Evolutionary conservation across 2,113 vertebrate species (phyloP).

Genomic region (Aplodontia rufa): DNA sequence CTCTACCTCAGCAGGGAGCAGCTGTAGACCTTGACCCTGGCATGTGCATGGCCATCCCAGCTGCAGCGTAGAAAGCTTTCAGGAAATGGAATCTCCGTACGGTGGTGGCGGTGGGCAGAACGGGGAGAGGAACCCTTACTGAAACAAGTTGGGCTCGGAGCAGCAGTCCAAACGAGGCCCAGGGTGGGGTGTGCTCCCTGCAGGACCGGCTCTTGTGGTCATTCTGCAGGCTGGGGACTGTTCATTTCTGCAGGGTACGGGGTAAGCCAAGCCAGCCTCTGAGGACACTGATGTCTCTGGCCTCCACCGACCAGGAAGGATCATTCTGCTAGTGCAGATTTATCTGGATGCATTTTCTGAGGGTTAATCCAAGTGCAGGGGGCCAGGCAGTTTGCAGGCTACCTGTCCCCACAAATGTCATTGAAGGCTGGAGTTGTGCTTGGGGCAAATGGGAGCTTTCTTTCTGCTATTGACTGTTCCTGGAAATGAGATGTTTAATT

Average conservation of each 20-base stretch:
- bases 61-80: background rate
- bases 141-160: background rate
- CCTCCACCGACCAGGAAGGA: background rate
- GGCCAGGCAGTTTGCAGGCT: background rate
- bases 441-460: background rate
- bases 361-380: conserved; percentile 26
- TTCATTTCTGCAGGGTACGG: background rate
- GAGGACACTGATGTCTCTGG: background rate
- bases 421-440: background rate
- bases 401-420: background rate
- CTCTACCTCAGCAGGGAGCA: too few species aligned
- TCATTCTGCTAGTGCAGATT: background rate
- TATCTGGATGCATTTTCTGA: background rate
- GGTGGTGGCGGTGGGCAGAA: background rate
- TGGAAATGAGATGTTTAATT: background rate
- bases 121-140: background rate
- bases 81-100: background rate
- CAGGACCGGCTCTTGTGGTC: too few species aligned
- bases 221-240: background rate
- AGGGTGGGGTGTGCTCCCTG: background rate
- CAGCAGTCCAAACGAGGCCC: background rate
- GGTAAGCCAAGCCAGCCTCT: too few species aligned
- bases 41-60: background rate
- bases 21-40: too few species aligned
- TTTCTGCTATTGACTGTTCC: background rate